These are phyloP conservation scores for Cheilosia pagana DNA, from an alignment of 2,888 invertebrate species.

Conservation along the genomic window DNA sequence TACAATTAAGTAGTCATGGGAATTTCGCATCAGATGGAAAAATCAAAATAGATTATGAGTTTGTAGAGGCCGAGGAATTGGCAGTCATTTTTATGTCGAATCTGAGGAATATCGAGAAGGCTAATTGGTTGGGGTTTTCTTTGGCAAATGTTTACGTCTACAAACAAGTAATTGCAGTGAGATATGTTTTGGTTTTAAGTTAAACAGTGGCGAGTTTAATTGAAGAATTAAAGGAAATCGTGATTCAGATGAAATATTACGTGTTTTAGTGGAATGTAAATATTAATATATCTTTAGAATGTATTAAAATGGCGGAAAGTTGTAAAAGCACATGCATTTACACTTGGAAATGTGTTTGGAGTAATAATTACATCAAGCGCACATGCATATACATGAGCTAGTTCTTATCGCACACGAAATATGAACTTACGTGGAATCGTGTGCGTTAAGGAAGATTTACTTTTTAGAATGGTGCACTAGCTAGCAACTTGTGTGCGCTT, in stretches of 20 bases:
- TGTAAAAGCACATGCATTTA: too few relatives aligned
- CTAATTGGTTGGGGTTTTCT: background rate
- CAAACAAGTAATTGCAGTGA: background rate
- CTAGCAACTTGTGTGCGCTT: too few relatives aligned
- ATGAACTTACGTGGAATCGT: too few relatives aligned
- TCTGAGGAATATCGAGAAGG: background rate
- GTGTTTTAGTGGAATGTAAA: background rate
- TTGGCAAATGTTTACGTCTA: constrained; percentile 8
- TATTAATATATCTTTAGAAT: too few relatives aligned
- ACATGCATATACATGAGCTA: too few relatives aligned
- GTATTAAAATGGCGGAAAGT: too few relatives aligned
- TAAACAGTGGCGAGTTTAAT: background rate
- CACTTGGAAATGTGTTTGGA: too few relatives aligned
- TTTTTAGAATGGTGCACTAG: too few relatives aligned
- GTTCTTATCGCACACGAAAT: too few relatives aligned
- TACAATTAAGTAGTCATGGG: constrained; percentile 41
- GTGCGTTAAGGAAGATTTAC: too few relatives aligned
- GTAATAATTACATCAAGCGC: too few relatives aligned
- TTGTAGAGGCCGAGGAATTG: constrained; percentile 38
- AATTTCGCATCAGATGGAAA: constrained; percentile 27
- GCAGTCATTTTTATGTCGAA: background rate
- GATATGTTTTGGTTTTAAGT: background rate
- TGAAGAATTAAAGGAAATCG: background rate
- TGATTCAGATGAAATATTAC: background rate
- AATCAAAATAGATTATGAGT: constrained; percentile 39